Conservation (phyloP, 2,797 vertebrate genomes). For the Corythornis leucogaster region DNA sequence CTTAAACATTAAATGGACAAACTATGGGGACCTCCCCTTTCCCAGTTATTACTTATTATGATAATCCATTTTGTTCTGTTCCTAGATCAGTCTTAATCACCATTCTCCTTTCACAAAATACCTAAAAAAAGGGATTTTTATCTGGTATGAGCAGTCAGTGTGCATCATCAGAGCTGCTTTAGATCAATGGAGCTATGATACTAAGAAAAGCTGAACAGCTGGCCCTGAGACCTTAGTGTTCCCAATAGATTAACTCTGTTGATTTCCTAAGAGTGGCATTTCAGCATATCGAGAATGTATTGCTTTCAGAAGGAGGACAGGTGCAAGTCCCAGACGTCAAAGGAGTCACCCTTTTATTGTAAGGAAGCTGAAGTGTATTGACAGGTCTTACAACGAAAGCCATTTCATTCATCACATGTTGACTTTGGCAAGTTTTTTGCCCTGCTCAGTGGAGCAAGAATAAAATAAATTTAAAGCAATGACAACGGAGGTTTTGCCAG, state of each 20-base stretch:
- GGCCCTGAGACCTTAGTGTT: neutral
- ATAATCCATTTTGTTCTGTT: conserved; percentile 25
- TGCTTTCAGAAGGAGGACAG: conserved; percentile 23
- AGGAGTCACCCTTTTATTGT: neutral
- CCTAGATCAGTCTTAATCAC: conserved; percentile 2
- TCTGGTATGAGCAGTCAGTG: neutral
- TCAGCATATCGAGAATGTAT: neutral
- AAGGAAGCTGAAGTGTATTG: neutral
- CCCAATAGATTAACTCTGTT: conserved; percentile 16
- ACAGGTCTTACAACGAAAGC: conserved; percentile 12
- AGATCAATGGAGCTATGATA: neutral
- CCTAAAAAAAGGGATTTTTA: neutral
- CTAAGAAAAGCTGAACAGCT: neutral
- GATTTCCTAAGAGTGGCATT: conserved; percentile 7
- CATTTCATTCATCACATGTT: conserved; percentile 4
- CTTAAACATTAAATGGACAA: neutral
- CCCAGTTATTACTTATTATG: neutral
- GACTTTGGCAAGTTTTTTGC: conserved; percentile 34
- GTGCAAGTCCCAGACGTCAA: neutral
- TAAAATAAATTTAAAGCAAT: neutral
- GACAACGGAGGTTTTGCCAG: neutral
- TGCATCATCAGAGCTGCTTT: neutral
- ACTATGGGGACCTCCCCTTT: neutral
- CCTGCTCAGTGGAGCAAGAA: conserved; percentile 31
- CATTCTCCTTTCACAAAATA: conserved; percentile 3